Conservation (phyloP, 1,140 invertebrate genomes). For the Phymorhynchus buccinoides region DNA sequence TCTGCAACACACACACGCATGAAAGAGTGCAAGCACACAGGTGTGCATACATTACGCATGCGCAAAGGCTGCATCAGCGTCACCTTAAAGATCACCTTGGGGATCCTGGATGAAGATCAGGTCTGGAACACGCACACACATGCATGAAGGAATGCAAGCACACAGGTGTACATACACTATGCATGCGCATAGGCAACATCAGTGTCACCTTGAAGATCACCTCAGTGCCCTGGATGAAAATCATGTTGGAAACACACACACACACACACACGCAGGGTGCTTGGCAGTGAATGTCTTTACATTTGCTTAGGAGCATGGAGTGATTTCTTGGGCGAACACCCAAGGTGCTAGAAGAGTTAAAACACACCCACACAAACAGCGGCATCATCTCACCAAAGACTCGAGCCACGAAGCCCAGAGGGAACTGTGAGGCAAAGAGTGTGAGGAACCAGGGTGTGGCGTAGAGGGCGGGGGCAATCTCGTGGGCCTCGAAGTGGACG, state of each 20-base stretch:
- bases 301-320: too few species aligned
- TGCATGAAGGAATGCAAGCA: background rate
- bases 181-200: too few species aligned
- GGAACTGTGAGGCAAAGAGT: slow-evolving; percentile 95
- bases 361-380: too few species aligned
- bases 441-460: slow-evolving; percentile 97
- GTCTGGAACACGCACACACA: slow-evolving; percentile 78
- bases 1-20: slow-evolving; percentile 78
- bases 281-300: too few species aligned
- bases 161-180: too few species aligned
- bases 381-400: slow-evolving; percentile 92
- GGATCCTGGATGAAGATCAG: slow-evolving; percentile 90
- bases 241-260: slow-evolving; percentile 78
- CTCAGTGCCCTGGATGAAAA: slow-evolving; percentile 91
- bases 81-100: slow-evolving; percentile 91
- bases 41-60: too few species aligned
- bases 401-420: slow-evolving; percentile 93
- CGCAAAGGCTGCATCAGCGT: slow-evolving; percentile 86
- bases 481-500: slow-evolving; percentile 89
- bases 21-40: background rate
- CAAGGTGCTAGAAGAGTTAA: too few species aligned
- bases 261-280: slow-evolving; percentile 19
- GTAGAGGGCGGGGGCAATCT: slow-evolving; percentile 93
- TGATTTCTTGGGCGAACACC: too few species aligned
- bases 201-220: slow-evolving; percentile 92